Percentiles rank a stretch among this genome's conserved stretches.
Evolutionary conservation across 2,888 invertebrate genomes (phyloP).

Genomic region (Diloba caeruleocephala): DNA sequence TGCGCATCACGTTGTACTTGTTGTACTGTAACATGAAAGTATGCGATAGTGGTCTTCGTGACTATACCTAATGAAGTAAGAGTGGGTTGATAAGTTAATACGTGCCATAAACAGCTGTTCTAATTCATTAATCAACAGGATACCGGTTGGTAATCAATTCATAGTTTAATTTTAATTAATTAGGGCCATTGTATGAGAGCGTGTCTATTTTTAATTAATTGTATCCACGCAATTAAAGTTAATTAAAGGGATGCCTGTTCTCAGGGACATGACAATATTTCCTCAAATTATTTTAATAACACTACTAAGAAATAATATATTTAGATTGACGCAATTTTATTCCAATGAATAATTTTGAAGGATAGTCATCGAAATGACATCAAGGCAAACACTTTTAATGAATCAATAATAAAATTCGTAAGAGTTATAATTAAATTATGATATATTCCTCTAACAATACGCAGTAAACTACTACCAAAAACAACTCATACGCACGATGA

Average conservation of each 20-base stretch:
- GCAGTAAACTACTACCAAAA: conserved; percentile 47
- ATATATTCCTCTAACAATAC: conserved; percentile 48
- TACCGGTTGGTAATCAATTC: conserved; percentile 16
- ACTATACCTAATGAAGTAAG: conserved; percentile 47
- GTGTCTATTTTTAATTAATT: not conserved
- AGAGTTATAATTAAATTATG: conserved; percentile 40
- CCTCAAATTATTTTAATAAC: no score
- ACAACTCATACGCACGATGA: conserved; percentile 67
- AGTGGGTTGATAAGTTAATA: conserved; percentile 44
- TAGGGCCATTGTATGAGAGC: not conserved
- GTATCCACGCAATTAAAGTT: conserved; percentile 11
- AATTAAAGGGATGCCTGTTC: not conserved
- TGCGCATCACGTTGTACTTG: conserved; percentile 49
- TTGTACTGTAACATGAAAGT: conserved; percentile 28
- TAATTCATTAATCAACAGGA: conserved; percentile 35
- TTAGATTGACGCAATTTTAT: no score
- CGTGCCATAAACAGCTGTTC: conserved; percentile 47
- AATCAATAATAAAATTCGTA: conserved; percentile 36
- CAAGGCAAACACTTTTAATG: conserved; percentile 9
- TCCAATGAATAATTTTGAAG: no score
- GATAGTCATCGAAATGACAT: conserved; percentile 24
- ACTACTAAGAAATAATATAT: not conserved
- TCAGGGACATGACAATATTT: not conserved
- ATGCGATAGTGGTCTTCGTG: conserved; percentile 38
- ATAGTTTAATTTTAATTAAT: no score